Evolutionary conservation across 2,797 vertebrate species (phyloP), one percentile per base, ranked within the genome.

Genomic region (Myotis daubentonii): DNA sequence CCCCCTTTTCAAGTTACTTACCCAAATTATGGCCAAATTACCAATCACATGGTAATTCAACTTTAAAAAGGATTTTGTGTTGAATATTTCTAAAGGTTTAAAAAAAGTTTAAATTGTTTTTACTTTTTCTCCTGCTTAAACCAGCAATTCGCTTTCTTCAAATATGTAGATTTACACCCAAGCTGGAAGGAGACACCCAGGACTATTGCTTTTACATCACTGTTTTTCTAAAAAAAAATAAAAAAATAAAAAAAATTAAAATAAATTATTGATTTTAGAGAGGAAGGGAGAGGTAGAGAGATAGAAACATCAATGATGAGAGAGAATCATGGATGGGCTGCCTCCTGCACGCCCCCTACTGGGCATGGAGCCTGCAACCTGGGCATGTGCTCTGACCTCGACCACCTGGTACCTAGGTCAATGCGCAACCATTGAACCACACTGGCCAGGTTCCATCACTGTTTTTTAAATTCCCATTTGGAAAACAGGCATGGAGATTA

Each of bases 31-130:
- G 89, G 38, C 10, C 57, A 22, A 80, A 71, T 94, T 47, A 78
- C 41, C n/a, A 89, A 55, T 22, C 9, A 13, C 7, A 23, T 62
- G 23, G 55, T 36, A 78, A 89, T 70, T 87, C 53, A 76, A 68
- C 72, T 70, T 88, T 57, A 38, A 57, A 62, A 66, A 33, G 55
- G 41, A 71, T 70, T 62, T 70, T 41, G 16, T 51, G 65, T 33
- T 66, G 86, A 78, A 20, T 78, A 49, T 90, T 93, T 88, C 16
- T 57, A 90, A 78, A 78, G 25, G 47, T 75, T 76, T 47, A 38
- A 75, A 23, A 49, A 47, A 28, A 25, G 7, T 20, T 70, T n/a
- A 23, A 70, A 68, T 78, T 71, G 85, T 65, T 83, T 84, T 15
- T 78, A 6, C 6, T 76, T 60, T 4, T 49, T 81, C 62, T 33